phyloP scores from a whole-genome alignment of 2,888 invertebrate genomes.

The Ophioninae sp. region DNA sequence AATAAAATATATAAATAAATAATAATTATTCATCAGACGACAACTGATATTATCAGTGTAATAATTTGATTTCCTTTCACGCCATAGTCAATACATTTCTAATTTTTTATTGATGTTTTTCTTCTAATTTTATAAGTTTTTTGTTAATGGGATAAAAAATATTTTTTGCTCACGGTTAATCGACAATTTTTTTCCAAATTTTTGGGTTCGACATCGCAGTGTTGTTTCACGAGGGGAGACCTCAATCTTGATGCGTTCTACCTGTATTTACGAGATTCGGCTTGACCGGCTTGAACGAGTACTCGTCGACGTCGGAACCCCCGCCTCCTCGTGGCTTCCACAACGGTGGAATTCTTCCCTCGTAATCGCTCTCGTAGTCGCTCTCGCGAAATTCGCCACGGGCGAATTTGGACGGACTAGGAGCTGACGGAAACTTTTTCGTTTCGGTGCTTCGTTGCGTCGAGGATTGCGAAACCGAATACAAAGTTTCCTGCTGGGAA shows the following conservation, averaged over 20 bases:
- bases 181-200: neutral
- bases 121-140: neutral
- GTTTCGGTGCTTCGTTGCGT: constrained; percentile 69
- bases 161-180: neutral
- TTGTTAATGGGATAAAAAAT: neutral
- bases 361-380: constrained; percentile 89
- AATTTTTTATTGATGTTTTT: constrained; percentile 22
- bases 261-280: constrained; percentile 77
- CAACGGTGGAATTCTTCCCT: constrained; percentile 84
- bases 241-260: constrained; percentile 58
- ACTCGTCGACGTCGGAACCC: constrained; percentile 82
- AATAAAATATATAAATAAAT: too few species aligned
- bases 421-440: constrained; percentile 81
- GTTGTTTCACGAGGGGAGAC: constrained; percentile 4
- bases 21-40: too few species aligned
- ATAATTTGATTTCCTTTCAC: too few species aligned
- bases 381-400: constrained; percentile 86
- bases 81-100: neutral
- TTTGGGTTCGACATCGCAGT: neutral
- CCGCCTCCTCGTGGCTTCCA: constrained; percentile 83
- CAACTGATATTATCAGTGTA: too few species aligned
- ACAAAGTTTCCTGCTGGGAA: constrained; percentile 82
- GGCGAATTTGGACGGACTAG: constrained; percentile 86
- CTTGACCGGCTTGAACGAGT: constrained; percentile 84
- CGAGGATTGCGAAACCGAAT: constrained; percentile 81